Conservation (phyloP, 2,797 vertebrate genomes). For the Peromyscus nudipes region DNA sequence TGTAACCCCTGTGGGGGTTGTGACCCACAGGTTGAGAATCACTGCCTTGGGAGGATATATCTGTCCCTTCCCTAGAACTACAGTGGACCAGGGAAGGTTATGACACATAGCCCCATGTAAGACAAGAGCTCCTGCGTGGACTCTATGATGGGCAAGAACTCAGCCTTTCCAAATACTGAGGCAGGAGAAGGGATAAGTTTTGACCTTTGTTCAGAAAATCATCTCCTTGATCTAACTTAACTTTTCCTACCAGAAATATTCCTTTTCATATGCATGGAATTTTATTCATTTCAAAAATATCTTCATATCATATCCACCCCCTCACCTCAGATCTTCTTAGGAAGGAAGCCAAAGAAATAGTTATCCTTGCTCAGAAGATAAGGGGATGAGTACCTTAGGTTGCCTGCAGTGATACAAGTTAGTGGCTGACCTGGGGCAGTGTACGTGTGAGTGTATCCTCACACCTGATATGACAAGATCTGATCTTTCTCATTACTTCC, state of each 20-base stretch:
- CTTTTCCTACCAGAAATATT: slow-evolving; percentile 36
- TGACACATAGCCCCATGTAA: slow-evolving; percentile 39
- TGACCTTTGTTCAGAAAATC: slow-evolving; percentile 27
- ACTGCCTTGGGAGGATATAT: slow-evolving; percentile 48
- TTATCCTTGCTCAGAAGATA: slow-evolving; percentile 21
- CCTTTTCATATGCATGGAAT: slow-evolving; percentile 16
- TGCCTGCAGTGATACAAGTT: slow-evolving; percentile 17
- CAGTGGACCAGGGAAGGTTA: slow-evolving; percentile 53
- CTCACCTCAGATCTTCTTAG: neutral
- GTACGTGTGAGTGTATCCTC: neutral
- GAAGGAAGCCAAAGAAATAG: neutral
- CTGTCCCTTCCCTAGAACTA: slow-evolving; percentile 28
- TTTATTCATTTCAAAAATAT: slow-evolving; percentile 52
- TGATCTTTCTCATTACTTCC: neutral
- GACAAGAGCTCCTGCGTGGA: slow-evolving; percentile 55
- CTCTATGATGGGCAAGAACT: neutral
- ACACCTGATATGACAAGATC: slow-evolving; percentile 42
- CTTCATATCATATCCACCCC: neutral
- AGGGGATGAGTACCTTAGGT: neutral
- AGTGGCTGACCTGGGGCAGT: neutral
- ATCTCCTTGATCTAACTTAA: neutral
- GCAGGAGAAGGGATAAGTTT: neutral
- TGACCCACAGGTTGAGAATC: neutral
- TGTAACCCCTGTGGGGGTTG: neutral
- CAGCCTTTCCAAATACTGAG: neutral